Conservation (phyloP, 2,888 invertebrate genomes). For the Buathra laborator region DNA sequence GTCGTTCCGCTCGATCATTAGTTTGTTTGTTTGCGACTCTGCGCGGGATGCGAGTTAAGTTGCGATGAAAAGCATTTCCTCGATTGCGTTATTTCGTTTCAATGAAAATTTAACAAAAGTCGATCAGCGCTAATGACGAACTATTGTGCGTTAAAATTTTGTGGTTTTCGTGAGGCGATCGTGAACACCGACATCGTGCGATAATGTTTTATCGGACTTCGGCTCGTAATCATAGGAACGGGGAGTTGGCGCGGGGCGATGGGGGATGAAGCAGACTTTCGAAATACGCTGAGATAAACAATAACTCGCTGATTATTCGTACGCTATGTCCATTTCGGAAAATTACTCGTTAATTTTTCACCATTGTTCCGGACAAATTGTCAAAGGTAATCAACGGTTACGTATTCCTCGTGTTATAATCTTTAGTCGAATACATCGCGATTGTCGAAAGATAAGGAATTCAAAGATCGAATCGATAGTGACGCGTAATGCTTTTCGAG, state of each 20-base stretch:
- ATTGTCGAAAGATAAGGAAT: not conserved
- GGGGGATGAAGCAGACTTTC: not conserved
- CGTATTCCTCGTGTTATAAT: not conserved
- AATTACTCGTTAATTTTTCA: constrained; percentile 47
- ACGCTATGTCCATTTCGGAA: not conserved
- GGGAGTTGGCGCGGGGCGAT: not conserved
- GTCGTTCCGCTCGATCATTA: constrained; percentile 8
- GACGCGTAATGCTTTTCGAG: too few relatives aligned
- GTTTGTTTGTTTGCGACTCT: not conserved
- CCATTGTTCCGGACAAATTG: constrained; percentile 41
- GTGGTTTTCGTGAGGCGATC: not conserved
- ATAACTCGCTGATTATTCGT: constrained; percentile 57
- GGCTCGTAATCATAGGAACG: not conserved
- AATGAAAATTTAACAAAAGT: constrained; percentile 17
- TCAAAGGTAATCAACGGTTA: constrained; percentile 18
- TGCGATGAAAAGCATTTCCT: constrained; percentile 10
- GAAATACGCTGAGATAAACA: constrained; percentile 47
- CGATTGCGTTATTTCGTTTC: constrained; percentile 40
- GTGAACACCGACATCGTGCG: not conserved
- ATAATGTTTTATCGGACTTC: constrained; percentile 1
- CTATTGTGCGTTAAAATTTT: constrained; percentile 1
- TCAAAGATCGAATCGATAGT: too few relatives aligned
- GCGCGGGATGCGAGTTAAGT: too few relatives aligned
- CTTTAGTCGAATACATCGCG: not conserved
- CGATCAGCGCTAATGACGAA: constrained; percentile 44